These are phyloP conservation scores for Scomber japonicus DNA, from an alignment of 2,113 vertebrate species.

Conservation along the genomic window DNA sequence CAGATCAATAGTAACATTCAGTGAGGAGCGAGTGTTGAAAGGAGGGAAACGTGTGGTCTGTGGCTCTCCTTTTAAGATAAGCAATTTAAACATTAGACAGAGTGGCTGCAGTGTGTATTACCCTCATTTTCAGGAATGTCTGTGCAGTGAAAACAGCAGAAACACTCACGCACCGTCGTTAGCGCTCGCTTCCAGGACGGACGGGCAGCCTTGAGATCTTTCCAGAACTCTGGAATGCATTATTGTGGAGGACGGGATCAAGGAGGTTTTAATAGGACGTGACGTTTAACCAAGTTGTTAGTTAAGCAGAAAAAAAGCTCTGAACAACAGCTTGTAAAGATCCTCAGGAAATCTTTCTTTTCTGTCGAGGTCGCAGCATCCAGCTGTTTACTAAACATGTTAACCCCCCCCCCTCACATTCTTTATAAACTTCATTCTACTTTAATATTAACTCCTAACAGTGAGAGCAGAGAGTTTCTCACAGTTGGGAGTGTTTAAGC, in stretches of 20 bases:
- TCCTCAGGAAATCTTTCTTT: slow-evolving; percentile 21
- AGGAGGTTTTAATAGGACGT: slow-evolving; percentile 70
- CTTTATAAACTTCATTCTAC: too few species aligned
- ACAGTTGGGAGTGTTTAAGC: not conserved
- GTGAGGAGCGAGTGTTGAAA: slow-evolving; percentile 63
- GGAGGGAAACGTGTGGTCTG: slow-evolving; percentile 64
- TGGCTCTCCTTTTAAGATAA: slow-evolving; percentile 76
- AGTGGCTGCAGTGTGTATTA: slow-evolving; percentile 72
- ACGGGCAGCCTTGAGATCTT: slow-evolving; percentile 72
- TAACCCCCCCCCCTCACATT: too few species aligned
- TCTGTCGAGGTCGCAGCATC: not conserved
- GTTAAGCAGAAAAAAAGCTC: slow-evolving; percentile 45
- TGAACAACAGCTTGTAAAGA: slow-evolving; percentile 35
- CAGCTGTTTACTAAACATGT: not conserved
- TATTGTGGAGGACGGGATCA: slow-evolving; percentile 73
- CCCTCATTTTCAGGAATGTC: slow-evolving; percentile 74
- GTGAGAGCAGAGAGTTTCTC: not conserved
- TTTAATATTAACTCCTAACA: too few species aligned
- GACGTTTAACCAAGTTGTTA: slow-evolving; percentile 69
- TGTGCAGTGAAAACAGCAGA: slow-evolving; percentile 52
- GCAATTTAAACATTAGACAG: slow-evolving; percentile 79
- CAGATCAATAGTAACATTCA: slow-evolving; percentile 56
- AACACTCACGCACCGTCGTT: slow-evolving; percentile 66
- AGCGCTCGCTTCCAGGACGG: slow-evolving; percentile 59
- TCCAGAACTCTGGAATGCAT: slow-evolving; percentile 80